Percentiles rank a stretch among this genome's conserved stretches.
Evolutionary conservation across 1,140 invertebrate genomes (phyloP).

Genomic region (Drosophila lacteicornis): DNA sequence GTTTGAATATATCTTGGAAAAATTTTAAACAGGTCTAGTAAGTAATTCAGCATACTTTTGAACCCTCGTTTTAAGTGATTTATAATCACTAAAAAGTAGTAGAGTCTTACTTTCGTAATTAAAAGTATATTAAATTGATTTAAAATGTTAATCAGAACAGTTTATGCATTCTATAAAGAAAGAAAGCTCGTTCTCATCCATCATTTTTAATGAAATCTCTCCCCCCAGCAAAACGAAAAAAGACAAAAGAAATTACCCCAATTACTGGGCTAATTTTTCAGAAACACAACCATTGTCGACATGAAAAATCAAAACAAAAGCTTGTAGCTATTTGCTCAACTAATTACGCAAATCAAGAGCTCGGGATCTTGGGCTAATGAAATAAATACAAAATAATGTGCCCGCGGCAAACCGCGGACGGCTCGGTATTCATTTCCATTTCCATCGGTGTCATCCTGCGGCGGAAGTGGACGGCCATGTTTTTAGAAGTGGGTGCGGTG

Average conservation of each 20-base stretch:
- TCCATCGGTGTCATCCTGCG: conserved; percentile 79
- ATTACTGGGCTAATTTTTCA: conserved; percentile 69
- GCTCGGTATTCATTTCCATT: conserved; percentile 49
- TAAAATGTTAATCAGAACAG: too few species aligned
- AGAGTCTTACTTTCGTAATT: too few species aligned
- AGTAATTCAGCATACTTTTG: too few species aligned
- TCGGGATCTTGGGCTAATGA: conserved; percentile 52
- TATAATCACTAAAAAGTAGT: too few species aligned
- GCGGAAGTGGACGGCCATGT: conserved; percentile 80
- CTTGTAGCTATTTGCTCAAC: conserved; percentile 81
- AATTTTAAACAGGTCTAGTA: too few species aligned
- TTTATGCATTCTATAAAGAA: too few species aligned
- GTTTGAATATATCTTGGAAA: too few species aligned
- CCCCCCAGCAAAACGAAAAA: conserved; percentile 1
- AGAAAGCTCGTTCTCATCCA: neutral
- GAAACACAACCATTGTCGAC: neutral
- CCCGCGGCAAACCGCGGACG: conserved; percentile 51
- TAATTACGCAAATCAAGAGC: conserved; percentile 79
- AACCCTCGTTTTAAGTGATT: too few species aligned
- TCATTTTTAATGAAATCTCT: neutral
- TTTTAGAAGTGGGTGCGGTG: conserved; percentile 57
- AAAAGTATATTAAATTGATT: too few species aligned
- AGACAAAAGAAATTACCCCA: conserved; percentile 74
- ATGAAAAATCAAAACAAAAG: conserved; percentile 70
- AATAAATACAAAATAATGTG: conserved; percentile 77